Percentiles rank a stretch among this genome's conserved stretches.
Evolutionary conservation across 2,113 vertebrate genomes (phyloP).

Genomic region (Pelodiscus sinensis): DNA sequence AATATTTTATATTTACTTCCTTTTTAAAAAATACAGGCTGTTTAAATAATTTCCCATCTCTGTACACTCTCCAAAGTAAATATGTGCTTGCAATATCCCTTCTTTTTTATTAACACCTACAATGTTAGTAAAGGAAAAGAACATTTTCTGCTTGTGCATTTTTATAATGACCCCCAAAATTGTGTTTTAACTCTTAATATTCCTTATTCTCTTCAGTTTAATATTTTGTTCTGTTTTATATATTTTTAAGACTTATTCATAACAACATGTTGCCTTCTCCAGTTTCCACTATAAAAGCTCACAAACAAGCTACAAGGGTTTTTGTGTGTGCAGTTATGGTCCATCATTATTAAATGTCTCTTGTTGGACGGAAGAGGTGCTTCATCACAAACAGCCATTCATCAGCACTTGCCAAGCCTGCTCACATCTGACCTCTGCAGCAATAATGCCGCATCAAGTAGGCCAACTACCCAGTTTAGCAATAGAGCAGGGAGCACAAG

Average conservation of each 20-base stretch:
- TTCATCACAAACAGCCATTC: constrained; percentile 93
- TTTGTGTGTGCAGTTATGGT: constrained; percentile 86
- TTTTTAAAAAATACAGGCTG: not conserved
- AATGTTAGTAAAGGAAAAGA: not conserved
- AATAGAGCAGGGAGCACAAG: constrained; percentile 92
- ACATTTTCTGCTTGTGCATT: not conserved
- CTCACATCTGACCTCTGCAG: constrained; percentile 96
- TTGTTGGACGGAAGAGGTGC: constrained; percentile 87
- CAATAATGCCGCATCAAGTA: constrained; percentile 97
- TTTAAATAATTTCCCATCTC: not conserved
- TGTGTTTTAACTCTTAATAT: not conserved
- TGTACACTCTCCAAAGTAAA: not conserved
- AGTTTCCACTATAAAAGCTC: constrained; percentile 45
- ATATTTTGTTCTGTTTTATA: not conserved
- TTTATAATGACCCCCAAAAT: not conserved
- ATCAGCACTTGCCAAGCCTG: constrained; percentile 87
- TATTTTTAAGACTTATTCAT: not conserved
- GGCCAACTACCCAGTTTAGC: constrained; percentile 97
- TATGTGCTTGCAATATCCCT: not conserved
- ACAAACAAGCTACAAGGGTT: constrained; percentile 65
- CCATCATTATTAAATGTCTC: constrained; percentile 96
- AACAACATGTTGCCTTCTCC: not conserved
- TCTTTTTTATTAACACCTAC: not conserved
- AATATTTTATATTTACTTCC: not conserved
- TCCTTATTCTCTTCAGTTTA: fast-evolving